Evolutionary conservation across 1,140 invertebrate genomes (phyloP).

Genomic region (Hypothenemus hampei): DNA sequence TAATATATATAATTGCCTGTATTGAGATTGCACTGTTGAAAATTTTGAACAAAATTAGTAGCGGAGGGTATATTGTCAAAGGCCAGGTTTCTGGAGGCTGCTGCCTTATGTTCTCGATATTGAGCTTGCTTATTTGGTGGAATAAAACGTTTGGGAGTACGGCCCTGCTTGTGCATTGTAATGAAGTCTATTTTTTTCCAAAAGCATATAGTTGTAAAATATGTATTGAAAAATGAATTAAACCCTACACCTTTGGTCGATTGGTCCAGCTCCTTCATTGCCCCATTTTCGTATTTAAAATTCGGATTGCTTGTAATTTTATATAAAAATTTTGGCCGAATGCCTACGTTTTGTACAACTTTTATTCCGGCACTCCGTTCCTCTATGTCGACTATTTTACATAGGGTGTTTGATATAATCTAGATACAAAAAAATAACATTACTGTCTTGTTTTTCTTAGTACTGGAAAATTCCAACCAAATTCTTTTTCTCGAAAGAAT

Average conservation of each 20-base stretch:
- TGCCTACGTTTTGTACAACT: slow-evolving; percentile 11
- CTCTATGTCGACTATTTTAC: slow-evolving; percentile 19
- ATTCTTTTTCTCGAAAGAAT: slow-evolving; percentile 58
- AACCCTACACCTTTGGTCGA: no score
- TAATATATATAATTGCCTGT: no score
- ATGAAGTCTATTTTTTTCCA: no score
- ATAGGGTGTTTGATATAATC: slow-evolving; percentile 17
- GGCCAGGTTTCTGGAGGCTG: no score
- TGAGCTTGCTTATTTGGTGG: background rate
- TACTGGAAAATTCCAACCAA: background rate
- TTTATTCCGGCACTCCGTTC: slow-evolving; percentile 7
- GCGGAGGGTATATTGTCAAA: no score
- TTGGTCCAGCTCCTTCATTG: no score
- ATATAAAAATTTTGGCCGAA: slow-evolving; percentile 20
- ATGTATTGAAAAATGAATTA: no score
- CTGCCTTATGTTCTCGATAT: no score
- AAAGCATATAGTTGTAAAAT: no score
- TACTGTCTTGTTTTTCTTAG: background rate
- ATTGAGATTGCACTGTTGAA: no score
- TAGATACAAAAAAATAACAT: slow-evolving; percentile 32
- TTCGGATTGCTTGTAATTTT: background rate
- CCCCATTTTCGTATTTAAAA: background rate
- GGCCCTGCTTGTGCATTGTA: slow-evolving; percentile 12
- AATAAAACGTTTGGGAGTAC: slow-evolving; percentile 12
- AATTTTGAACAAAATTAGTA: no score